Conservation (phyloP, 2,888 invertebrate genomes). For the Sesia apiformis region DNA sequence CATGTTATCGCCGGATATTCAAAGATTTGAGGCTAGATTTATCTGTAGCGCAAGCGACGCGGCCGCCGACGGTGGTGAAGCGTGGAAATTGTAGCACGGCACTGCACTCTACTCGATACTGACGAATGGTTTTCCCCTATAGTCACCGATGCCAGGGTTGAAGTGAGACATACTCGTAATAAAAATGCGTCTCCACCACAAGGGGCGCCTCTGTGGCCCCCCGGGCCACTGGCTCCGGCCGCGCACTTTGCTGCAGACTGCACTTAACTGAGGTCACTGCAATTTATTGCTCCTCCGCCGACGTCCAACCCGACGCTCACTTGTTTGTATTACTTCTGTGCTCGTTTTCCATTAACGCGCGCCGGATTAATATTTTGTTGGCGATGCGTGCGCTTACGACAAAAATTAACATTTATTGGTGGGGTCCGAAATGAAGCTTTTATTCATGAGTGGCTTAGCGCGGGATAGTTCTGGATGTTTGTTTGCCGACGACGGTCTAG, state of each 20-base stretch:
- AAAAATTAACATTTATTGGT: conserved; percentile 72
- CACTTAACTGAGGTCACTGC: conserved; percentile 51
- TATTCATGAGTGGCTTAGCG: conserved; percentile 71
- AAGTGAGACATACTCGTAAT: conserved; percentile 37
- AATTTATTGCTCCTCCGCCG: conserved; percentile 50
- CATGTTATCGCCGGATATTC: conserved; percentile 17
- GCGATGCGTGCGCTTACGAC: conserved; percentile 65
- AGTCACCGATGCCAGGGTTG: conserved; percentile 37
- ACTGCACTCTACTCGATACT: conserved; percentile 8
- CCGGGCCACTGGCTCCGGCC: conserved; percentile 15
- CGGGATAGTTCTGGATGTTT: conserved; percentile 66
- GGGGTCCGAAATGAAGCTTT: conserved; percentile 66
- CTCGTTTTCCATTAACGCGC: conserved; percentile 71
- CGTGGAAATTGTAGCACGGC: conserved; percentile 25
- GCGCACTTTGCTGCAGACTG: conserved; percentile 12
- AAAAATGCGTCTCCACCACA: conserved; percentile 40
- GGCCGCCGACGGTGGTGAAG: conserved; percentile 15
- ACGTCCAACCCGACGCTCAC: conserved; percentile 36
- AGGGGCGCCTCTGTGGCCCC: conserved; percentile 18
- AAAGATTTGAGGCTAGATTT: conserved; percentile 21
- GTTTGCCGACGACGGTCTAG: conserved; percentile 58
- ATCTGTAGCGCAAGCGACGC: conserved; percentile 20
- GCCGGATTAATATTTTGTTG: conserved; percentile 71
- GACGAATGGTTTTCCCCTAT: conserved; percentile 54
- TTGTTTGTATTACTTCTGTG: conserved; percentile 63